phyloP scores from a whole-genome alignment of 2,888 invertebrate genomes.

The Slavum lentiscoides region DNA sequence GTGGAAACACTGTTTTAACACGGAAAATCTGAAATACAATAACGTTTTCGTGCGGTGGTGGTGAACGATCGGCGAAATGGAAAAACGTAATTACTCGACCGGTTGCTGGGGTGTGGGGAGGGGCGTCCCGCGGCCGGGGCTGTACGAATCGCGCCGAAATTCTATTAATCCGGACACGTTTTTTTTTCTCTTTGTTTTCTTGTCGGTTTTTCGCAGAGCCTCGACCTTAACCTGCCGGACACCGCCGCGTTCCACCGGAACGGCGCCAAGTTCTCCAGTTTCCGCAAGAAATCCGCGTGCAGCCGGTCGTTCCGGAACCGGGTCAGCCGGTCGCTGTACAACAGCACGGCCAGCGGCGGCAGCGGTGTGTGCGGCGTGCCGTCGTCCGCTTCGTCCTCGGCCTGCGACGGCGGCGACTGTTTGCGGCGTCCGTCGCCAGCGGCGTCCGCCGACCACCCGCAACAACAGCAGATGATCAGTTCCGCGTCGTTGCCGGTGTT shows the following conservation, averaged over 20 bases:
- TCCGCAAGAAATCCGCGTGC: constrained; percentile 60
- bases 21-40: too few species aligned
- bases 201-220: background rate
- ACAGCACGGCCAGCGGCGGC: constrained; percentile 57
- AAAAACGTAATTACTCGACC: too few species aligned
- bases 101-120: too few species aligned
- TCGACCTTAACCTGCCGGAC: constrained; percentile 33
- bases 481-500: constrained; percentile 42
- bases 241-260: constrained; percentile 38
- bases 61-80: too few species aligned
- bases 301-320: constrained; percentile 65
- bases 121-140: too few species aligned
- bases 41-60: too few species aligned
- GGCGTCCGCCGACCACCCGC: background rate
- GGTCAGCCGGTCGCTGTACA: constrained; percentile 64
- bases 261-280: constrained; percentile 57
- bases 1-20: too few species aligned
- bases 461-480: constrained; percentile 33
- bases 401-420: background rate
- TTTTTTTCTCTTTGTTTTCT: background rate
- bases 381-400: too few species aligned
- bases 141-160: too few species aligned
- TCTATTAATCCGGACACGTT: background rate
- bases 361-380: background rate
- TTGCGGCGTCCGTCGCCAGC: background rate